Evolutionary conservation across 2,888 invertebrate genomes (phyloP), one percentile per base, ranked within the genome.

Genomic region (Leptothorax acervorum): DNA sequence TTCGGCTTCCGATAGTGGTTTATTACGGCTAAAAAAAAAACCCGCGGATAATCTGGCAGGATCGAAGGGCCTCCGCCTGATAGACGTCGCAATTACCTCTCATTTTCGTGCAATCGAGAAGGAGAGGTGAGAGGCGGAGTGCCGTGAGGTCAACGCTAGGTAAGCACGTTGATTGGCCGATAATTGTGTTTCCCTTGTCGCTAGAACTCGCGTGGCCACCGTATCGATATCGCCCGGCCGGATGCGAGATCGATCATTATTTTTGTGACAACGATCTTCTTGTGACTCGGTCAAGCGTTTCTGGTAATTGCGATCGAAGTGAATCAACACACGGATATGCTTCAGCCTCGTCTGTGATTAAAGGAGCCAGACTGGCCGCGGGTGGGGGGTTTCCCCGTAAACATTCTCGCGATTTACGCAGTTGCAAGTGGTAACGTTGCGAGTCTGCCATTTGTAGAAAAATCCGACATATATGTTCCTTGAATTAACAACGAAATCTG

Each of bases 141-240:
- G 57, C 55, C 79, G 70, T 55, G 68, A 42, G 84, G 62, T 88
- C 62, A 83, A 81, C 62, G 85, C 75, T 84, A 71, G 85, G 66
- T 83, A 83, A 86, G 63, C 85, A 83, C 86, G 82, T 86, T 91
- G 91, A 91, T 91, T 88, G 89, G 84, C 86, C 91, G 87, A 89
- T 91, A 91, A 91, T 91, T 91, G 88, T 90, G 86, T 91, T 90
- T 88, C 85, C 88, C 83, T 79, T 89, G 88, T 84, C 87, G 78
- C 66, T 84, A 83, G 81, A 74, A 81, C 76, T 87, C 81, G 81
- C 78, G 57, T 71, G 60, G 70, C 63, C 63, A 71, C 9, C 60
- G 51, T 66, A 12, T 68, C 15, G 83, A 79, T 85, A 84, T 74
- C 71, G 78, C 57, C 31, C 42, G 42, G n/a, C 28, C 39, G 63